Base-by-base conservation (phyloP, 2,797 vertebrate genomes). In the Furcifer pardalis region DNA sequence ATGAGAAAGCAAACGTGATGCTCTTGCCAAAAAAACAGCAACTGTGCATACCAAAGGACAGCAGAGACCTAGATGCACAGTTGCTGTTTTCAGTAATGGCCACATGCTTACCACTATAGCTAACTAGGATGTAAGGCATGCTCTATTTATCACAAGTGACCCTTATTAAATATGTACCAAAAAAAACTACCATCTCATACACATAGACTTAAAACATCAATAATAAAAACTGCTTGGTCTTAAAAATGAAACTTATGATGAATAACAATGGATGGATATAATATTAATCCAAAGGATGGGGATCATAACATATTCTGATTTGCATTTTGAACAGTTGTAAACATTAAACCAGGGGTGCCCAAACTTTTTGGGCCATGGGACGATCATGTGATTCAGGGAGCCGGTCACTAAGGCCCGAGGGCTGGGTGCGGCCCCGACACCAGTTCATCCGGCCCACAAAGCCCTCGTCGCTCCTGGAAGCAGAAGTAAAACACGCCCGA, bases 331-430 rank as follows among this genome's bases (percentile, higher is more conserved):
- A 91, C 76, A 86, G 84, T 46, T 85, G 72, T 93, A 89, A 74
- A 91, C 92, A 93, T 92, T 94, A 91, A 89, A 42, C 68, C 78
- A 89, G n/a, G n/a, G n/a, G n/a, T n/a, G n/a, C n/a, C n/a, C n/a
- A n/a, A n/a, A n/a, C n/a, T n/a, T n/a, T n/a, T n/a, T n/a, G n/a
- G n/a, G n/a, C n/a, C n/a, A n/a, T n/a, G n/a, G n/a, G n/a, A n/a
- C n/a, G n/a, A n/a, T n/a, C n/a, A n/a, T n/a, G n/a, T n/a, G n/a
- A n/a, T n/a, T n/a, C n/a, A n/a, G n/a, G n/a, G n/a, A n/a, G n/a
- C n/a, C n/a, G n/a, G n/a, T n/a, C n/a, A n/a, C n/a, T n/a, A n/a
- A n/a, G n/a, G n/a, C n/a, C n/a, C n/a, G n/a, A n/a, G n/a, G n/a
- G n/a, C n/a, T n/a, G n/a, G n/a, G n/a, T n/a, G n/a, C n/a, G n/a